Base-by-base conservation (phyloP, 2,888 invertebrate genomes). In the Exocentrus adspersus region DNA sequence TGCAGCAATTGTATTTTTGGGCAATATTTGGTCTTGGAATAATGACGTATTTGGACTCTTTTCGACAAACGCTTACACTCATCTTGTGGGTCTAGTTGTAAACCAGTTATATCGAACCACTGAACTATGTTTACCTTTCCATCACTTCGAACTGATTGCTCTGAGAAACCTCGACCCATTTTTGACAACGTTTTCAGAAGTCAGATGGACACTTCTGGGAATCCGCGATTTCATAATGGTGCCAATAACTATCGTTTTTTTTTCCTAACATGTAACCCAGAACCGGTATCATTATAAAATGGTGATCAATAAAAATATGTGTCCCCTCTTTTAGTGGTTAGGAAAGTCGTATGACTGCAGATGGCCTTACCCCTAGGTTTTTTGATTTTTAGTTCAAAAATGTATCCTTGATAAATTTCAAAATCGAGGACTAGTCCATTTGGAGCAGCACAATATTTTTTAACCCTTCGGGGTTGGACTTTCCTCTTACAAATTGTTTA, bases 151-250 rank as follows among this genome's bases (percentile, higher is more conserved):
- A n/a, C n/a, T n/a, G n/a, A n/a, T n/a, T n/a, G n/a, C n/a, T n/a
- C n/a, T n/a, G n/a, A n/a, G n/a, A n/a, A n/a, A n/a, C n/a, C n/a
- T n/a, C n/a, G n/a, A n/a, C n/a, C n/a, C n/a, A n/a, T n/a, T n/a
- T n/a, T n/a, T n/a, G n/a, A n/a, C n/a, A n/a, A n/a, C n/a, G n/a
- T n/a, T 28, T 28, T 28, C 28, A 28, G 28, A 28, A 6, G 28
- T 28, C 7, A 30, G n/a, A 7, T 30, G 30, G 10, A 30, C 30
- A 30, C 30, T 30, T n/a, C 30, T 30, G n/a, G 46, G 46, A 46
- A 20, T n/a, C 21, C 46, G 19, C 5, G 46, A 46, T 19, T 46
- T 21, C 46, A 46, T 46, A 10, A 45, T 45, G n/a, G 46, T 46
- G 4, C 21, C 46, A 46, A 20, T 45, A 4, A 21, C 21, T n/a